Evolutionary conservation across 64 coral and sea anemone species (phyloP).

Genomic region (Dendrophyllia cribrosa): DNA sequence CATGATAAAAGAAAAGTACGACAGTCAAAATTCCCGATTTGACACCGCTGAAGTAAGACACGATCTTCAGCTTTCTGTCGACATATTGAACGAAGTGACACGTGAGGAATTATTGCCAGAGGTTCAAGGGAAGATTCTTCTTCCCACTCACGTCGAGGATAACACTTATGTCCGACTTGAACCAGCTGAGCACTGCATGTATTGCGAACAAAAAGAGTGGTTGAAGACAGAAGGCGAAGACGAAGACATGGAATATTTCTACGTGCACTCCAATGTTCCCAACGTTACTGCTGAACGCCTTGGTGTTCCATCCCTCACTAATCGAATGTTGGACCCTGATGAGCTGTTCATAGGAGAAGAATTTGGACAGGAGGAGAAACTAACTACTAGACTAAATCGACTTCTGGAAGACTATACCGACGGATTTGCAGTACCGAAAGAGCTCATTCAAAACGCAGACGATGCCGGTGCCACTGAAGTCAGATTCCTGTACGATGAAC

Average conservation of each 20-base stretch:
- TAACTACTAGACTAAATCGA: conserved; percentile 67
- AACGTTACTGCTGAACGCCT: conserved; percentile 60
- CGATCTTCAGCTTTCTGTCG: conserved; percentile 71
- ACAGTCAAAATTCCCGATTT: not conserved
- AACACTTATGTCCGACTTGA: conserved; percentile 34
- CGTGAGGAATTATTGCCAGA: not conserved
- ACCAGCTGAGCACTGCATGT: conserved; percentile 73
- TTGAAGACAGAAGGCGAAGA: conserved; percentile 52
- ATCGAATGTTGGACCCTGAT: conserved; percentile 64
- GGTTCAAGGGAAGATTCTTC: conserved; percentile 38
- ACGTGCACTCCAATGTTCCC: conserved; percentile 55
- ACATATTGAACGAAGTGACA: conserved; percentile 75
- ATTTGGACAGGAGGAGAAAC: conserved; percentile 70
- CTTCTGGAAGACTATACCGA: conserved; percentile 73
- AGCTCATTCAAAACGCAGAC: conserved; percentile 91
- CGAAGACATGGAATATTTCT: conserved; percentile 31
- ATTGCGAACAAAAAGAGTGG: conserved; percentile 71
- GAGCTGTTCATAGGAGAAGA: conserved; percentile 75
- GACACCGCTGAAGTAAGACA: conserved; percentile 23
- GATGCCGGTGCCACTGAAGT: conserved; percentile 84
- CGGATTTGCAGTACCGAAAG: conserved; percentile 73
- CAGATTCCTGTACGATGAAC: conserved; percentile 71
- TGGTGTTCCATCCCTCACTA: conserved; percentile 67
- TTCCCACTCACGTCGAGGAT: conserved; percentile 66
- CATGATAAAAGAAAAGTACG: conserved; percentile 65